phyloP scores from a whole-genome alignment of 2,888 invertebrate genomes.

The Amblyjoppa proteus region DNA sequence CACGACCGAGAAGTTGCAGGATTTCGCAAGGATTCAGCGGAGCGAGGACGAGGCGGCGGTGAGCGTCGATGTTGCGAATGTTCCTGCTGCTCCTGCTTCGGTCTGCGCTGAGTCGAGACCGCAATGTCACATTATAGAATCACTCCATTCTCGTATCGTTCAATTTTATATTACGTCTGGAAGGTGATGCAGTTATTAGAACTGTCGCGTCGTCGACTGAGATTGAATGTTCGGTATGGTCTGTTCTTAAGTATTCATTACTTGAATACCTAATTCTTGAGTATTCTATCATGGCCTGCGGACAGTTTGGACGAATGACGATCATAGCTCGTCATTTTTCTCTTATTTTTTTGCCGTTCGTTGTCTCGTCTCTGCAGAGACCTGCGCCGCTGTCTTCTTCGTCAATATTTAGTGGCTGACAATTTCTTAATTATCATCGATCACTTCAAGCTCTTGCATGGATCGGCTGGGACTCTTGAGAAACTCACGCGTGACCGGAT shows the following conservation, averaged over 20 bases:
- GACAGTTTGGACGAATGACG: too few species aligned
- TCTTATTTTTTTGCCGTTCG: too few species aligned
- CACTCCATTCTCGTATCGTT: background rate
- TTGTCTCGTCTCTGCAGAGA: too few species aligned
- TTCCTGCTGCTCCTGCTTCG: constrained; percentile 1
- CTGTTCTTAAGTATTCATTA: background rate
- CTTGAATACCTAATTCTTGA: too few species aligned
- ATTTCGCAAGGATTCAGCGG: constrained; percentile 16
- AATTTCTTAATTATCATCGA: too few species aligned
- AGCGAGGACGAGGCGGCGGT: constrained; percentile 14
- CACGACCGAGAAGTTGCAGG: constrained; percentile 26
- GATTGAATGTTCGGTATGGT: background rate
- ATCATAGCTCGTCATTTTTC: too few species aligned
- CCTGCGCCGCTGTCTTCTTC: too few species aligned
- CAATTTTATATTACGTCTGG: background rate
- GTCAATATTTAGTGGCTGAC: too few species aligned
- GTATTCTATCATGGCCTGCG: too few species aligned
- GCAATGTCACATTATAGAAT: background rate
- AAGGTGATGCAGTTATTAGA: background rate
- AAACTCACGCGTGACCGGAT: too few species aligned
- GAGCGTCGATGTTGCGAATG: constrained; percentile 18
- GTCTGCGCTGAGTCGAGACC: constrained; percentile 16
- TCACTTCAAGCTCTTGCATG: too few species aligned
- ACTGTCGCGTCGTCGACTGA: constrained; percentile 1
- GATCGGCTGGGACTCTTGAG: too few species aligned